phyloP scores from a whole-genome alignment of 2,113 vertebrate species.

The Lagopus leucura region DNA sequence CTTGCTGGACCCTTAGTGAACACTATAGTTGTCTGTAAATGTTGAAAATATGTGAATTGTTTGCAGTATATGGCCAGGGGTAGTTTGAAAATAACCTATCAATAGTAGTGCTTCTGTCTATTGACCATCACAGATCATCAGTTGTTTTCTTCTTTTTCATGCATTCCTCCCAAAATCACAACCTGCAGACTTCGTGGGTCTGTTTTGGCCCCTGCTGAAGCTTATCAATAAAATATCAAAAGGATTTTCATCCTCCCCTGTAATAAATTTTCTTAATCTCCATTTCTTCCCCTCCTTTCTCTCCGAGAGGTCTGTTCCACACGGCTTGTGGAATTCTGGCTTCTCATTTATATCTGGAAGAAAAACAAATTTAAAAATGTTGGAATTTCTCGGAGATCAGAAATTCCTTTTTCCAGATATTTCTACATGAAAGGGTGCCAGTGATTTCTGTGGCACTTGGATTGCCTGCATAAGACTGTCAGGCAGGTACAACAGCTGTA shows the following conservation, averaged over 20 bases:
- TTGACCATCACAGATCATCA: not conserved
- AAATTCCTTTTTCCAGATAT: not conserved
- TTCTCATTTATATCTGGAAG: not conserved
- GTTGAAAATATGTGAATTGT: not conserved
- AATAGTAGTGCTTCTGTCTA: not conserved
- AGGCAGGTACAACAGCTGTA: not conserved
- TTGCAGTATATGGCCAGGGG: not conserved
- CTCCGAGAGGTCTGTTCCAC: slow-evolving; percentile 22
- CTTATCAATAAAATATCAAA: not conserved
- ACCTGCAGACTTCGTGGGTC: not conserved
- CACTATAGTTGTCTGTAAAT: not conserved
- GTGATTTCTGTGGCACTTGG: not conserved
- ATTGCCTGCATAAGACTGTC: not conserved
- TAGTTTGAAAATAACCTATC: not conserved
- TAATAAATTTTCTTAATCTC: not conserved
- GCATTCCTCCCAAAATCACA: not conserved
- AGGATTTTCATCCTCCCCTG: not conserved
- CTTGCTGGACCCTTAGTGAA: not conserved
- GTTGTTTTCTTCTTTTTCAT: not conserved
- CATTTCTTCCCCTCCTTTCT: not conserved
- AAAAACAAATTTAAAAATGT: slow-evolving; percentile 19
- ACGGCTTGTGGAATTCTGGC: slow-evolving; percentile 48
- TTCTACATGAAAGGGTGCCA: not conserved
- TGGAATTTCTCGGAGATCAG: slow-evolving; percentile 40
- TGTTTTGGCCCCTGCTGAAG: not conserved